phyloP scores from a whole-genome alignment of 2,888 invertebrate genomes.

The Eupithecia tripunctaria region DNA sequence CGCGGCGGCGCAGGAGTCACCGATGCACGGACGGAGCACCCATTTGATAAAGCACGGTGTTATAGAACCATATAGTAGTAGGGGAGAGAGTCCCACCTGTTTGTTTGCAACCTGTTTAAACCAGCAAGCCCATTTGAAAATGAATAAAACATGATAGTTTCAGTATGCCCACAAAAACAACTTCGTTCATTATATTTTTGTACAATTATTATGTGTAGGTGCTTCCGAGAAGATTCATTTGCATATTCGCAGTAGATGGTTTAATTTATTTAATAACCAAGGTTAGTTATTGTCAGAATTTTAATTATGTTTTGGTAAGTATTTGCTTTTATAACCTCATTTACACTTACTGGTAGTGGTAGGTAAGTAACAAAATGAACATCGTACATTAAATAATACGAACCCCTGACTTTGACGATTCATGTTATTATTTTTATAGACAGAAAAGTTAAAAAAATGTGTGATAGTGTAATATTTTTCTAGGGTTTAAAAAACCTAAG shows the following conservation, averaged over 20 bases:
- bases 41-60: conserved; percentile 70
- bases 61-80: conserved; percentile 37
- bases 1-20: conserved; percentile 45
- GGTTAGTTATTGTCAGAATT: conserved; percentile 28
- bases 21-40: conserved; percentile 67
- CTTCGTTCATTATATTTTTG: conserved; percentile 26
- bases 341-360: conserved; percentile 8
- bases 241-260: conserved; percentile 38
- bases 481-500: too few species aligned
- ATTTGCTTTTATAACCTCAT: conserved; percentile 12
- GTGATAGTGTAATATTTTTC: too few species aligned
- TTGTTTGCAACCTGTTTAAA: conserved; percentile 62
- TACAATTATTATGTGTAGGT: conserved; percentile 29
- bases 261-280: conserved; percentile 35
- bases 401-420: background rate
- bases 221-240: conserved; percentile 35
- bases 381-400: background rate
- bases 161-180: conserved; percentile 38
- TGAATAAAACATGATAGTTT: conserved; percentile 44
- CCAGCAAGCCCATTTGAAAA: conserved; percentile 32
- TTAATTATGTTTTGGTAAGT: conserved; percentile 19
- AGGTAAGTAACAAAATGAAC: background rate
- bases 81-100: conserved; percentile 50
- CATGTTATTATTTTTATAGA: background rate
- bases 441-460: too few species aligned